A percentile compares a stretch with the other conserved stretches of the same genome.
Evolutionary conservation across 2,888 invertebrate species (phyloP).

Genomic region (Electrophaes corylata): DNA sequence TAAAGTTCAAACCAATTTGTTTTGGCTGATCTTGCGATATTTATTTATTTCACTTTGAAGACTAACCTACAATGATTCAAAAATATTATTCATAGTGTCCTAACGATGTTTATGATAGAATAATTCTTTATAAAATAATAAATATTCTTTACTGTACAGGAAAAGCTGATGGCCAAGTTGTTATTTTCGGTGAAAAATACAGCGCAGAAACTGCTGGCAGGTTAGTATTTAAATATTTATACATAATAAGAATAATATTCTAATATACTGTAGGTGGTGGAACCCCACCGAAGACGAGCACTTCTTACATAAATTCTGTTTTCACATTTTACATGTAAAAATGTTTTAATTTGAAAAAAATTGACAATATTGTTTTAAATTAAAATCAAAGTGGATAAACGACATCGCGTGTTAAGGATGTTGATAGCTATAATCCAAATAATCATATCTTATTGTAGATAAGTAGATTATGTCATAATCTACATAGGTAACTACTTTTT

Average conservation of each 20-base stretch:
- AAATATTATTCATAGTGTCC: too few relatives aligned
- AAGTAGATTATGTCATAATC: neutral
- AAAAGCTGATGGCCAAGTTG: constrained; percentile 16
- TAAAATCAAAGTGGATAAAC: constrained; percentile 1
- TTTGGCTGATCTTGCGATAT: too few relatives aligned
- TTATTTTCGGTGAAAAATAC: constrained; percentile 33
- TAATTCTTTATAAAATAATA: too few relatives aligned
- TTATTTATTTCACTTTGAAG: too few relatives aligned
- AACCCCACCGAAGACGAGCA: too few relatives aligned
- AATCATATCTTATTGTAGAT: too few relatives aligned
- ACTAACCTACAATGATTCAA: too few relatives aligned
- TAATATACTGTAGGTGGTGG: too few relatives aligned
- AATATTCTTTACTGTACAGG: constrained; percentile 21
- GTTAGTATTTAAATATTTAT: constrained; percentile 15
- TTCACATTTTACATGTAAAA: neutral
- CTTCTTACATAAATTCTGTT: too few relatives aligned
- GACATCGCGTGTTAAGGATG: neutral
- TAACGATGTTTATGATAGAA: too few relatives aligned
- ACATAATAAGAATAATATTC: too few relatives aligned
- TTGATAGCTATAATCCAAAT: constrained; percentile 5
- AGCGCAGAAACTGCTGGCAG: constrained; percentile 32
- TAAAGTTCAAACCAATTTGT: too few relatives aligned
- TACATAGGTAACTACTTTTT: neutral
- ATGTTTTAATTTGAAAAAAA: neutral
- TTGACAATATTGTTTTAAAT: neutral